Evolutionary conservation across 2,888 invertebrate genomes (phyloP), one percentile per base, ranked within the genome.

Genomic region (Nymphalis polychloros): DNA sequence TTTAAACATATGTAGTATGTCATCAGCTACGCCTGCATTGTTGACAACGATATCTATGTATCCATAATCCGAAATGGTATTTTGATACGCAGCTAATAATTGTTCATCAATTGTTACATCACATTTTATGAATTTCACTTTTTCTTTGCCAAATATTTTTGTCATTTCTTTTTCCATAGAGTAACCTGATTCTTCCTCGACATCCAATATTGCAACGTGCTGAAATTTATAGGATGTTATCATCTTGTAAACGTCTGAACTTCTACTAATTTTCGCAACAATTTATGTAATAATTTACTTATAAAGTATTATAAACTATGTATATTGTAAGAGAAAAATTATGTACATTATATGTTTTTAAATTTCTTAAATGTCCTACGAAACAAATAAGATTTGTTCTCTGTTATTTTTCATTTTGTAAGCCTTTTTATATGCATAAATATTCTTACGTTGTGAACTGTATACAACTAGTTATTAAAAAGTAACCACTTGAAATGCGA

Each of bases 81-180:
- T 82, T 49, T 79, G 78, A 72, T 81, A 89, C 20, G 87, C 85
- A 0, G 77, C 78, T 10, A 76, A 71, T 2, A 89, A 81, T 73
- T 88, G 83, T 0, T 73, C 73, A n/a, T 87, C 87, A 63, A 87
- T 79, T 2, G 86, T 77, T 7, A 90, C 80, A 71, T 90, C 88
- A 67, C 90, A 89, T 78, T 86, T 85, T 76, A 88, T 86, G 74
- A 88, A 90, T 82, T 86, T 89, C 2, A 86, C 85, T 80, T 76
- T 83, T 63, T 87, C 71, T 4, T 85, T 84, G 6, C 88, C 88
- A 46, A 84, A 88, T 72, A 81, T 87, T 67, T 73, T 75, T 16
- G 77, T 70, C 16, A 90, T 80, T 74, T 88, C 84, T 0, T 64
- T 71, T 72, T 90, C 88, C 2, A 89, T 73, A 0, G 77, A 67